These are phyloP conservation scores for Cryptotermes secundus DNA, from an alignment of 1,140 invertebrate species.

Conservation along the genomic window DNA sequence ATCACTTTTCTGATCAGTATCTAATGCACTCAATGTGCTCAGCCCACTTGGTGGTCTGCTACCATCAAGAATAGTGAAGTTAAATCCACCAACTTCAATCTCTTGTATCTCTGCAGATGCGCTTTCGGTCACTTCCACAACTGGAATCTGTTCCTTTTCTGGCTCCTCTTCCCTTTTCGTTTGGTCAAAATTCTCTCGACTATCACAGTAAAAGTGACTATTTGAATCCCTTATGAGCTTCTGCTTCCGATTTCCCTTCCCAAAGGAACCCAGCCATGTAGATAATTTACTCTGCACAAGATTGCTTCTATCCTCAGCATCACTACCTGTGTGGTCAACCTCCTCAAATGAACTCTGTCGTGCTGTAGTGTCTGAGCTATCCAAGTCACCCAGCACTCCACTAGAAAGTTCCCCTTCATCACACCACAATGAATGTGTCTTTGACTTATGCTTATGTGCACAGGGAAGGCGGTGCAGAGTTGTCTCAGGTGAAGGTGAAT, in stretches of 20 bases:
- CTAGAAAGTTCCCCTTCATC: constrained; percentile 42
- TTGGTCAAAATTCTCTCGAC: constrained; percentile 18
- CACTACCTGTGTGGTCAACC: constrained; percentile 20
- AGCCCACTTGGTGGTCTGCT: background rate
- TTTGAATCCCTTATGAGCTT: constrained; percentile 3
- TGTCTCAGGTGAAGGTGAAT: background rate
- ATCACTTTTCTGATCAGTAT: constrained; percentile 32
- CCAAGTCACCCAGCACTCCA: constrained; percentile 41
- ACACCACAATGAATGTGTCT: constrained; percentile 31
- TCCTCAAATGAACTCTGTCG: constrained; percentile 38
- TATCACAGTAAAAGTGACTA: constrained; percentile 33
- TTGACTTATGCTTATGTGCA: background rate
- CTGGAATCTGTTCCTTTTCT: background rate
- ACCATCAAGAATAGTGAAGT: background rate
- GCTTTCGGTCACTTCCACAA: background rate
- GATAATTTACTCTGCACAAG: constrained; percentile 35
- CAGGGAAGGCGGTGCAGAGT: background rate
- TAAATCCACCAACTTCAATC: background rate
- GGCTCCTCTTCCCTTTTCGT: background rate
- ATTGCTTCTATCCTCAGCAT: constrained; percentile 22
- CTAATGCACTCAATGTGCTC: background rate
- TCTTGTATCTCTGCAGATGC: background rate
- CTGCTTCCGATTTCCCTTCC: constrained; percentile 39
- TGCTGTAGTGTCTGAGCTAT: constrained; percentile 40
- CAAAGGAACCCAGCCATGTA: constrained; percentile 42